These are phyloP conservation scores for Elysia chlorotica DNA, from an alignment of 1,140 invertebrate species.

Conservation along the genomic window DNA sequence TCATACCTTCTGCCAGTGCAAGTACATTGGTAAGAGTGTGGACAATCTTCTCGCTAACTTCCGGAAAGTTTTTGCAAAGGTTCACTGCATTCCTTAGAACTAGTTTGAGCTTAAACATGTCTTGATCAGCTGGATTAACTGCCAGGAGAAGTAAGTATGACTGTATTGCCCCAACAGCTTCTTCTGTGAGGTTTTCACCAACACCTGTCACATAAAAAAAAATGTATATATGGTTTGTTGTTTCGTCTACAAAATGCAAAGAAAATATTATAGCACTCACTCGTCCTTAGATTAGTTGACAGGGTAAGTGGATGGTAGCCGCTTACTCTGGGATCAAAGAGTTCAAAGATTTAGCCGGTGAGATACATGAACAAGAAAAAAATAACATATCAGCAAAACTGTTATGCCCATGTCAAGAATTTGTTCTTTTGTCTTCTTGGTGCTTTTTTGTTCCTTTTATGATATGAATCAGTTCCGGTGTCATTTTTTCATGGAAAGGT, in stretches of 20 bases:
- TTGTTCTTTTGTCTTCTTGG: no score
- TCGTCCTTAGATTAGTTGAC: not conserved
- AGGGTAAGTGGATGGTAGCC: no score
- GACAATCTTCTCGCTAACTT: conserved; percentile 70
- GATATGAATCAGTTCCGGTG: no score
- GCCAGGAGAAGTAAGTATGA: conserved; percentile 34
- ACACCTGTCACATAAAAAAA: conserved; percentile 18
- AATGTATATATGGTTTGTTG: no score
- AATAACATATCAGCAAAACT: no score
- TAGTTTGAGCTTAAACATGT: conserved; percentile 16
- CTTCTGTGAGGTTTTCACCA: conserved; percentile 26
- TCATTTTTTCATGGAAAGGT: no score
- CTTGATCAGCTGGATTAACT: conserved; percentile 2
- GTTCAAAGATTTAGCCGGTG: no score
- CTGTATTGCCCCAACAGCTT: conserved; percentile 33
- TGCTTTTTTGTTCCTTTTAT: no score
- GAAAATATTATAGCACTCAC: not conserved
- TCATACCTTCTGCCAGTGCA: conserved; percentile 26
- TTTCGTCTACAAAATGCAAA: not conserved
- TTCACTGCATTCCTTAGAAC: conserved; percentile 73
- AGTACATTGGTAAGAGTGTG: conserved; percentile 65
- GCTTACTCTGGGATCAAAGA: no score
- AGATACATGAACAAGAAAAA: no score
- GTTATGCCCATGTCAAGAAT: no score
- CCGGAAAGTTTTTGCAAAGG: conserved; percentile 69